phyloP scores from a whole-genome alignment of 2,888 invertebrate species.

The Timema cristinae region DNA sequence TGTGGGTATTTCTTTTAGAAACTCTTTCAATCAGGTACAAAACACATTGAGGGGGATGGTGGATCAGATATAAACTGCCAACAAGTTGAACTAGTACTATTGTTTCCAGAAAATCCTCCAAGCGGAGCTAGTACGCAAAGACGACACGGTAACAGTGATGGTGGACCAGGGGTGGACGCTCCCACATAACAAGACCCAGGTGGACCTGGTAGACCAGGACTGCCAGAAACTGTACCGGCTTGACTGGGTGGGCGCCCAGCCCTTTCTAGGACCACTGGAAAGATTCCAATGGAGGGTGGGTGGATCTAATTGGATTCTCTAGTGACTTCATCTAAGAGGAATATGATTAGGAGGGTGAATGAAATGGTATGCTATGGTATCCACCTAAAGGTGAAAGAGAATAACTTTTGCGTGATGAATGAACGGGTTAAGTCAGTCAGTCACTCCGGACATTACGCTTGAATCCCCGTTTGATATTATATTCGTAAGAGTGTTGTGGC shows the following conservation, averaged over 20 bases:
- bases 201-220: slow-evolving; percentile 44
- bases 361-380: no score
- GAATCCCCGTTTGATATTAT: no score
- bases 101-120: slow-evolving; percentile 17
- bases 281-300: slow-evolving; percentile 55
- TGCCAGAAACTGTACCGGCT: slow-evolving; percentile 15
- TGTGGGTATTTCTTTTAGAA: no score
- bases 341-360: no score
- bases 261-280: slow-evolving; percentile 44
- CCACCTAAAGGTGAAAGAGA: no score
- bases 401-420: no score
- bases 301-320: neutral
- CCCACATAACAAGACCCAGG: slow-evolving; percentile 40
- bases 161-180: slow-evolving; percentile 48
- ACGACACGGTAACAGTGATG: slow-evolving; percentile 50
- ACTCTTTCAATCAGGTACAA: no score
- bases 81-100: neutral
- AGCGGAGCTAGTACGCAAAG: slow-evolving; percentile 20
- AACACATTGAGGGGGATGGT: slow-evolving; percentile 31
- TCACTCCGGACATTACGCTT: no score
- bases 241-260: slow-evolving; percentile 22
- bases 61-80: neutral
- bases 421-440: no score
- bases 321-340: no score
- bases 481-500: no score